Evolutionary conservation across 2,113 vertebrate species (phyloP).

Genomic region (Menura novaehollandiae): DNA sequence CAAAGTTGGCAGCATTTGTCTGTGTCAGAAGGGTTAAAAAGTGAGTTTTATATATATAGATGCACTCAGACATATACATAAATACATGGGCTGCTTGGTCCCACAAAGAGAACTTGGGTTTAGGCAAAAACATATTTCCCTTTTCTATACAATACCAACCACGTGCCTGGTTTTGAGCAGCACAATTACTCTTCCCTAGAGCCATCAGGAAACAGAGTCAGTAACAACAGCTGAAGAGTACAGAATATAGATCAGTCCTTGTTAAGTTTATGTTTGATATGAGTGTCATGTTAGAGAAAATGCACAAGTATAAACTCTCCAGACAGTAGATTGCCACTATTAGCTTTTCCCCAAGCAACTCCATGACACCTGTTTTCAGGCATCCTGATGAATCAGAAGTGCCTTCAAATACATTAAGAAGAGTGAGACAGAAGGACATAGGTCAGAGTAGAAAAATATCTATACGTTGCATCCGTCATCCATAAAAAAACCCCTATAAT

Average conservation of each 20-base stretch:
- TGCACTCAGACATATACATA: neutral
- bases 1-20: neutral
- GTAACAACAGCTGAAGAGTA: neutral
- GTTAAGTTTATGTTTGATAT: slow-evolving; percentile 8
- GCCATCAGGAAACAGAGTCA: neutral
- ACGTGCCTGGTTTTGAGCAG: neutral
- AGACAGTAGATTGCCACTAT: neutral
- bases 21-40: neutral
- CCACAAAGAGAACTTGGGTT: neutral
- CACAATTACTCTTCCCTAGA: neutral
- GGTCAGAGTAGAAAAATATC: neutral
- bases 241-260: slow-evolving; percentile 11
- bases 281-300: neutral
- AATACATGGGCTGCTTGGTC: neutral
- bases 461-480: neutral
- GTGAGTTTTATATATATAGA: neutral
- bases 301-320: neutral
- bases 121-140: neutral
- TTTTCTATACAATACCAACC: neutral
- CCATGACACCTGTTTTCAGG: neutral
- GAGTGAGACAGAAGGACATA: neutral
- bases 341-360: neutral
- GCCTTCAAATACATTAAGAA: neutral
- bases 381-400: neutral
- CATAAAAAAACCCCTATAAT: neutral